A percentile compares a stretch with the other conserved stretches of the same genome.
These are phyloP conservation scores for Onchidella celtica DNA, from an alignment of 2,888 invertebrate genomes.

Conservation along the genomic window DNA sequence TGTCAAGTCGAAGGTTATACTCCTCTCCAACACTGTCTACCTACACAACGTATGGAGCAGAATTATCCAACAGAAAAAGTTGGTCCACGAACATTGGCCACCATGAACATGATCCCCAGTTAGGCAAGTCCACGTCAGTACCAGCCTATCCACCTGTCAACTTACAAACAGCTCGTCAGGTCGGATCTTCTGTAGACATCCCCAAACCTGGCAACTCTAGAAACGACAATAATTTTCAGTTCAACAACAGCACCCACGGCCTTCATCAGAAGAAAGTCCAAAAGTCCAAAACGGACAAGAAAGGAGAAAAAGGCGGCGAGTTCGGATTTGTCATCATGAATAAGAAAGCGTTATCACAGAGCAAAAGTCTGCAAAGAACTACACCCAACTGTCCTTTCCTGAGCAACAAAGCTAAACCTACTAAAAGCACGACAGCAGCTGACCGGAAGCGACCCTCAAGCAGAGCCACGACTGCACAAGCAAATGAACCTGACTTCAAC, in stretches of 20 bases:
- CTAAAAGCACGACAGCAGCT: not conserved
- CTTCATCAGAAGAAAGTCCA: not conserved
- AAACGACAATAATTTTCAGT: not conserved
- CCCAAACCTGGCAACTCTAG: not conserved
- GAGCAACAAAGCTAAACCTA: not conserved
- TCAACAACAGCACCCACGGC: constrained; percentile 16
- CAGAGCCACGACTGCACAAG: not conserved
- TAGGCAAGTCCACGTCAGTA: constrained; percentile 9
- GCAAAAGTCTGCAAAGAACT: not conserved
- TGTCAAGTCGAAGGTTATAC: not conserved
- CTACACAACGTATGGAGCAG: not conserved
- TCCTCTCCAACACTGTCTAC: not conserved
- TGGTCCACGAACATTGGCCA: not conserved
- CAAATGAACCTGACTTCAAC: not conserved
- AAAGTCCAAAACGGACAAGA: not conserved
- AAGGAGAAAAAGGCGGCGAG: not conserved
- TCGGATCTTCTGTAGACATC: not conserved
- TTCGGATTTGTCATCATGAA: not conserved
- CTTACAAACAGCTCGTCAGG: not conserved
- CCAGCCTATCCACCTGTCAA: not conserved
- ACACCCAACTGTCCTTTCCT: not conserved
- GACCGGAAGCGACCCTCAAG: not conserved
- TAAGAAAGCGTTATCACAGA: not conserved
- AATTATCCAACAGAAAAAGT: not conserved
- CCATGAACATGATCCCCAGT: not conserved